Conservation (phyloP, 2,797 vertebrate genomes). For the Phrynocephalus guinanensis region DNA sequence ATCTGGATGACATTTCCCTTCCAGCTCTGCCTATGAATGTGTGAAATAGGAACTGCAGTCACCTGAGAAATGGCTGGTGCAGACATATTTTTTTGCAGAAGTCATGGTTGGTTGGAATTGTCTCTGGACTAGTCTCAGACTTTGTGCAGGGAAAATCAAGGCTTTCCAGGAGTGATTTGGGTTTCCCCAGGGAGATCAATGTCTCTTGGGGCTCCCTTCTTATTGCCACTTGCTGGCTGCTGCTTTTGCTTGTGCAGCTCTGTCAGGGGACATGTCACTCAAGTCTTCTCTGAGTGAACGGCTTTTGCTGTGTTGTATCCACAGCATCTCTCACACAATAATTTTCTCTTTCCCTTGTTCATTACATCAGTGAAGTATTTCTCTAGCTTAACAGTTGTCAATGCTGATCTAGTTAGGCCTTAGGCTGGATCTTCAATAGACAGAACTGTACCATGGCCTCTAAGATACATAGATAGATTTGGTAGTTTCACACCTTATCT, state of each 20-base stretch:
- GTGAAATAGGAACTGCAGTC: neutral
- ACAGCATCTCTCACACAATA: neutral
- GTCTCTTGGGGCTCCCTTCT: neutral
- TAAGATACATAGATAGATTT: neutral
- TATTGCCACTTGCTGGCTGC: neutral
- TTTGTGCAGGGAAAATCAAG: neutral
- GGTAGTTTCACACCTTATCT: neutral
- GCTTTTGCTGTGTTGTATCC: neutral
- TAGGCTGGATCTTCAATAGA: neutral
- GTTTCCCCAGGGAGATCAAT: neutral
- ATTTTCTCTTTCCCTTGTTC: neutral
- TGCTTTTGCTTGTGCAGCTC: neutral
- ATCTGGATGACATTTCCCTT: neutral
- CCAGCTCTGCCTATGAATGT: neutral
- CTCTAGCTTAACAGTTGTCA: neutral
- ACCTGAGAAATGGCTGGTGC: neutral
- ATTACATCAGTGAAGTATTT: neutral
- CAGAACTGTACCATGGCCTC: neutral
- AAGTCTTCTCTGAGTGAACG: neutral
- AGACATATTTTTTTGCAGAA: neutral
- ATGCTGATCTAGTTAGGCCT: neutral
- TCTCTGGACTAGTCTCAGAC: slow-evolving; percentile 12
- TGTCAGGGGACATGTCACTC: neutral
- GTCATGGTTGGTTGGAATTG: neutral
- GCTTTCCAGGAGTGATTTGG: too few relatives aligned